Conservation (phyloP, 2,797 vertebrate genomes). For the Acanthurus leucopareius region DNA sequence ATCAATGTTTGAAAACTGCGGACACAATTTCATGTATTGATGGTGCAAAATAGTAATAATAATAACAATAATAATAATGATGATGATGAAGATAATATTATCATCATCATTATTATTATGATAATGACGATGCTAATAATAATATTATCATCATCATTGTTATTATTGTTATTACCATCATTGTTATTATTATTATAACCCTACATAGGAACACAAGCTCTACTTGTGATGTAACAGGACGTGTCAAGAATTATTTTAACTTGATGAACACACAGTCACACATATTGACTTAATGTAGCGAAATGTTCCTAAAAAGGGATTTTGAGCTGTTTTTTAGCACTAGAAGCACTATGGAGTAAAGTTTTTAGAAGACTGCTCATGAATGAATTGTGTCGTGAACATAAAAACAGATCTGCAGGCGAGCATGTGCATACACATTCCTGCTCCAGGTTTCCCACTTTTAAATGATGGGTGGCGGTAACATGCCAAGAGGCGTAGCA, state of each 20-base stretch:
- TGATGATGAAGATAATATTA: too few relatives aligned
- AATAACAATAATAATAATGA: too few relatives aligned
- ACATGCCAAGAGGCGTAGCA: background rate
- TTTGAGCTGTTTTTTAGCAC: background rate
- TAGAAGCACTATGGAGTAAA: background rate
- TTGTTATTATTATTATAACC: too few relatives aligned
- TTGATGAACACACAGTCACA: too few relatives aligned
- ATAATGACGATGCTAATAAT: too few relatives aligned
- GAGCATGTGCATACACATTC: background rate
- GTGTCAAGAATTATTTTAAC: background rate
- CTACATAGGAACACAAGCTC: background rate
- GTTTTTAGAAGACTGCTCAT: background rate
- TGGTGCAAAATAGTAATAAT: too few relatives aligned
- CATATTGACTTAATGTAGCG: too few relatives aligned
- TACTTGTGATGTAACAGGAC: background rate
- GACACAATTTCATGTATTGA: slow-evolving; percentile 4
- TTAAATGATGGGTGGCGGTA: background rate
- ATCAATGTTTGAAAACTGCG: slow-evolving; percentile 21
- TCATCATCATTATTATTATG: too few relatives aligned
- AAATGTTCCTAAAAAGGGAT: too few relatives aligned
- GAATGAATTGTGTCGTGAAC: background rate
- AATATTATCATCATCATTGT: too few relatives aligned
- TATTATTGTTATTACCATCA: too few relatives aligned
- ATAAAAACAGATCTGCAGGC: background rate
- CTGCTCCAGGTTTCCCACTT: background rate